Evolutionary conservation across 2,888 invertebrate species (phyloP).

Genomic region (Drosophila borealis): DNA sequence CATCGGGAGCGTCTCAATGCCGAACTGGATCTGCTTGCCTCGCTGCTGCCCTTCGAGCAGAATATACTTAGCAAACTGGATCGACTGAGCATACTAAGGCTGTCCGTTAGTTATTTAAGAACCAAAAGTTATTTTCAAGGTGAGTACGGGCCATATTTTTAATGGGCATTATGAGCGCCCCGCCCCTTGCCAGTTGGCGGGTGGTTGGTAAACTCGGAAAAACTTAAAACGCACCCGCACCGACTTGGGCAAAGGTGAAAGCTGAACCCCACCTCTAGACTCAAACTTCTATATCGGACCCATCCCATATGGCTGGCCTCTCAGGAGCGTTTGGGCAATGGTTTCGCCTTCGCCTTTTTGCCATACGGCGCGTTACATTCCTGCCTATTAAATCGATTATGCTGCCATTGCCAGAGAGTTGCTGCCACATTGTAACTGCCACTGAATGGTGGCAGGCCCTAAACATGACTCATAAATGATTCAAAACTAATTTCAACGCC

Average conservation of each 20-base stretch:
- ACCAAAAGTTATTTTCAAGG: slow-evolving; percentile 99
- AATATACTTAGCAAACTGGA: slow-evolving; percentile 99
- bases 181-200: neutral
- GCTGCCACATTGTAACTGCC: slow-evolving; percentile 43
- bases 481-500: slow-evolving; percentile 79
- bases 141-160: slow-evolving; percentile 85
- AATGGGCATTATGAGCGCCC: slow-evolving; percentile 2
- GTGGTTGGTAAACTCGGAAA: slow-evolving; percentile 18
- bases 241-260: neutral
- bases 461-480: slow-evolving; percentile 81
- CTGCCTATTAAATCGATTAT: slow-evolving; percentile 77
- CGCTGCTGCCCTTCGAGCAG: slow-evolving; percentile 97
- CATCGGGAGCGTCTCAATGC: slow-evolving; percentile 99
- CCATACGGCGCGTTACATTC: slow-evolving; percentile 71
- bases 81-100: slow-evolving; percentile 97
- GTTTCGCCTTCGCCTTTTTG: slow-evolving; percentile 12
- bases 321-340: slow-evolving; percentile 28
- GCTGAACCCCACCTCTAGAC: neutral
- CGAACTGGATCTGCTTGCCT: slow-evolving; percentile 98
- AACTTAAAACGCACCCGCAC: slow-evolving; percentile 18
- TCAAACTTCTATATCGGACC: slow-evolving; percentile 2
- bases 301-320: slow-evolving; percentile 53
- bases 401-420: slow-evolving; percentile 41
- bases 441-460: slow-evolving; percentile 67
- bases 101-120: slow-evolving; percentile 98